Evolutionary conservation across 2,113 vertebrate genomes (phyloP).

Genomic region (Microcebus griseorufus): DNA sequence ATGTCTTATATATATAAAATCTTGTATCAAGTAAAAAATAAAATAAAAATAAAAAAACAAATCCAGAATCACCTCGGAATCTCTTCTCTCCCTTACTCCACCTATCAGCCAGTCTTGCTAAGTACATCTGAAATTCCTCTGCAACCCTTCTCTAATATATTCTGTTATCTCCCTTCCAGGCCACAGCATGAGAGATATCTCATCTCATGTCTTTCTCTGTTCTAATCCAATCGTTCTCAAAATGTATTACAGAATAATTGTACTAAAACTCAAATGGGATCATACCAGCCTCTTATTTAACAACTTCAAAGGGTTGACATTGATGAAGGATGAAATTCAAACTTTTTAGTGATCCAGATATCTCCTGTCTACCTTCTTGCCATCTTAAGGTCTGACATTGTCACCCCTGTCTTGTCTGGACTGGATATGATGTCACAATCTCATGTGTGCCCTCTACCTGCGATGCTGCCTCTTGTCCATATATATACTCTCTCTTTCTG

Average conservation of each 20-base stretch:
- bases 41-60: neutral
- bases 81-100: neutral
- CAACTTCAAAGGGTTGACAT: neutral
- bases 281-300: neutral
- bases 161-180: neutral
- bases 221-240: neutral
- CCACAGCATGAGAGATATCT: neutral
- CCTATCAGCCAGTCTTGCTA: neutral
- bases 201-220: neutral
- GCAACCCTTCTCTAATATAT: no score
- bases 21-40: neutral
- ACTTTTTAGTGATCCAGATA: neutral
- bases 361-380: neutral
- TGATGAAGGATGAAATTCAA: neutral
- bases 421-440: neutral
- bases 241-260: neutral
- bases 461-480: fast-evolving
- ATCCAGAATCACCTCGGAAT: neutral
- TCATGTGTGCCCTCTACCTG: neutral
- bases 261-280: neutral
- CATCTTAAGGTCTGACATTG: neutral
- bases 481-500: neutral
- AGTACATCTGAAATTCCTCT: neutral
- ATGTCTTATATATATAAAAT: neutral
- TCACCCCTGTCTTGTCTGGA: neutral